These are phyloP conservation scores for Lycia hirtaria DNA, from an alignment of 2,888 invertebrate genomes.

Conservation along the genomic window DNA sequence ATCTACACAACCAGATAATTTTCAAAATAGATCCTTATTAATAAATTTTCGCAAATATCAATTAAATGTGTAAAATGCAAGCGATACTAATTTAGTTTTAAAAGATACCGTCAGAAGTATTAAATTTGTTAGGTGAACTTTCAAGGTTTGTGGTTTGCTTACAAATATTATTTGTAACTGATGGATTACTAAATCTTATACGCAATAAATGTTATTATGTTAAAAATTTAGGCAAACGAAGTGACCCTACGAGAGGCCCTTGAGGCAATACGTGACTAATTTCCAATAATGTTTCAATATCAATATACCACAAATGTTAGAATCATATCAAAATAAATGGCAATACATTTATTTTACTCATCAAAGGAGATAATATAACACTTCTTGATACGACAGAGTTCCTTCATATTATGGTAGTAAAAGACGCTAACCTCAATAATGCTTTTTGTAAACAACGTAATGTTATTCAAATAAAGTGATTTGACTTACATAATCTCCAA, in stretches of 20 bases:
- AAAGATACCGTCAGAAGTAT: too few relatives aligned
- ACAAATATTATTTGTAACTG: background rate
- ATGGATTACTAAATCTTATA: slow-evolving; percentile 13
- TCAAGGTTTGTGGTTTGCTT: slow-evolving; percentile 6
- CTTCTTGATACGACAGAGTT: slow-evolving; percentile 8
- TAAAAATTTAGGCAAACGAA: slow-evolving; percentile 17
- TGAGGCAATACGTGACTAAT: slow-evolving; percentile 17
- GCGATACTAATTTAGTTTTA: too few relatives aligned
- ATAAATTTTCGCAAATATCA: too few relatives aligned
- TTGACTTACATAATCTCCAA: slow-evolving; percentile 33
- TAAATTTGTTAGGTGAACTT: background rate
- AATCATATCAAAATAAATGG: background rate
- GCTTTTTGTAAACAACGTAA: slow-evolving; percentile 36
- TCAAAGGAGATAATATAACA: background rate
- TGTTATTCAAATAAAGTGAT: slow-evolving; percentile 36
- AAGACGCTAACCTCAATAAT: slow-evolving; percentile 32
- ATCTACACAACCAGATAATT: too few relatives aligned
- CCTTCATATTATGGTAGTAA: background rate
- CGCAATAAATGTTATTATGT: slow-evolving; percentile 8
- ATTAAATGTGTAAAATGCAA: too few relatives aligned
- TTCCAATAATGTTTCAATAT: slow-evolving; percentile 4
- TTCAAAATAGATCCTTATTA: too few relatives aligned
- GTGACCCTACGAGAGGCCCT: slow-evolving; percentile 11
- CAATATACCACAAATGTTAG: background rate
- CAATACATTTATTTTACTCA: background rate